These are phyloP conservation scores for Benitochromis conjunctus DNA, from an alignment of 2,113 vertebrate species.

Conservation along the genomic window DNA sequence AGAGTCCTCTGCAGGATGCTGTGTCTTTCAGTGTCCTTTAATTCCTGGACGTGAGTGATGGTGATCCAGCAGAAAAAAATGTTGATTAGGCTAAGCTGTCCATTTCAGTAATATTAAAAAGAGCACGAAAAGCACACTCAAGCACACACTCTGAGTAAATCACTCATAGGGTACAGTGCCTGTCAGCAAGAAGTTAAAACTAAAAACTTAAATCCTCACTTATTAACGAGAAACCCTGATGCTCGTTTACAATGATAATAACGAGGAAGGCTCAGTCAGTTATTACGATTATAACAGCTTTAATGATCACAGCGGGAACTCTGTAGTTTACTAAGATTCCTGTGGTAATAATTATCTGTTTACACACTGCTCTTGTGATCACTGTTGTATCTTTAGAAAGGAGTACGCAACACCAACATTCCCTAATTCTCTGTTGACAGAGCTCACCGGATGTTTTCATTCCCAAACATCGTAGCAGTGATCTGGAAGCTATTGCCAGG, in stretches of 20 bases:
- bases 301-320: neutral
- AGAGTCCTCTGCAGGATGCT: neutral
- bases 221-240: neutral
- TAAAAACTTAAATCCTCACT: neutral
- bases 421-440: slow-evolving; percentile 59
- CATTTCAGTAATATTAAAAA: neutral
- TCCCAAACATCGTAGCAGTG: slow-evolving; percentile 85
- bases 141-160: neutral
- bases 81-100: neutral
- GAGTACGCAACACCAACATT: neutral
- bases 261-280: neutral
- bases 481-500: slow-evolving; percentile 89
- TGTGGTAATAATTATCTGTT: neutral
- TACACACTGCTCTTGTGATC: neutral
- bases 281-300: neutral
- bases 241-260: neutral
- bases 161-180: neutral
- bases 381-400: neutral
- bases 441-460: slow-evolving; percentile 89
- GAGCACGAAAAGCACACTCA: neutral
- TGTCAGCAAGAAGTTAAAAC: neutral
- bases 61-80: neutral
- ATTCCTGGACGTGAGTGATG: slow-evolving; percentile 9
- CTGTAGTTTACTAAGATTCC: neutral
- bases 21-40: neutral